Evolutionary conservation across 2,888 invertebrate species (phyloP), one percentile per base, ranked within the genome.

Genomic region (Tyria jacobaeae): DNA sequence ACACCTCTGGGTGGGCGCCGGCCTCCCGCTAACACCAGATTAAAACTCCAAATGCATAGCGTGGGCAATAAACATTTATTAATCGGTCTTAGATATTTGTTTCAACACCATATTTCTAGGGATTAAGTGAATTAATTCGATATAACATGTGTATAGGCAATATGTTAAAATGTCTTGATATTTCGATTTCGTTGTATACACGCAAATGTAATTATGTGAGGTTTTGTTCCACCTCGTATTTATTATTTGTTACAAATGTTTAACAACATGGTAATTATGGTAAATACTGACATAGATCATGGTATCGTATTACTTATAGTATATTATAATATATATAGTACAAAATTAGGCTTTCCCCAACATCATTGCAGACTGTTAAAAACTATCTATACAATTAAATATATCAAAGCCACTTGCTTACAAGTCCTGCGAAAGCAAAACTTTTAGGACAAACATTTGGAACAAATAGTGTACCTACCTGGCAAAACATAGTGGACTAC

Each of bases 1-100:
- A 89, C 89, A 89, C 89, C 91, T 91, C 86, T 91, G 93, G 92
- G 92, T 92, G 92, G 92, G 87, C 89, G 83, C 81, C 82, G 90
- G 85, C 80, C 90, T 84, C 91, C 91, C 88, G 91, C 91, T 84
- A 89, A 81, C 84, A 81, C 79, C 81, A 83, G 83, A 90, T 89
- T 88, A 89, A 85, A 88, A 83, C 79, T 85, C 84, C 80, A 82
- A 88, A 89, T 81, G 80, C 78, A 87, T 89, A 73, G 89, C 90
- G 89, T 89, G 89, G 86, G 82, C 80, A 77, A 84, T 85, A 85
- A 87, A 88, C 89, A 91, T 91, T 88, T 89, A 87, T 91, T 88
- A 89, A 89, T 87, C 84, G 84, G 71, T 70, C 78, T 77, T 81
- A 85, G 82, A 88, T 88, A 88, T 89, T 89, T 89, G 85, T 91